Evolutionary conservation across 2,113 vertebrate genomes (phyloP).

Genomic region (Phrynosoma platyrhinos): DNA sequence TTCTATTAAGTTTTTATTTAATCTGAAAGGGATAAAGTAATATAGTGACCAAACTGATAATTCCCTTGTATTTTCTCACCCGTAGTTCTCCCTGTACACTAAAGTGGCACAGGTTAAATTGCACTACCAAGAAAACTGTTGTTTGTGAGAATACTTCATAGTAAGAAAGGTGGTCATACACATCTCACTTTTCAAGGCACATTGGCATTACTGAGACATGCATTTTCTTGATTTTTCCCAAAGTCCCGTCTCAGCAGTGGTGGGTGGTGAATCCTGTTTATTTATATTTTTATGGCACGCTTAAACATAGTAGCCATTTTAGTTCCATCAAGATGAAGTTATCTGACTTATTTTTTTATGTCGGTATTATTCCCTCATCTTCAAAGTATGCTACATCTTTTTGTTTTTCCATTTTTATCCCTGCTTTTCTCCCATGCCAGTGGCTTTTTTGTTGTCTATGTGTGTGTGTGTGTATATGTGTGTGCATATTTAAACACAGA

Average conservation of each 20-base stretch:
- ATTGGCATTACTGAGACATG: neutral
- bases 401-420: conserved; percentile 2
- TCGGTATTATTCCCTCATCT: neutral
- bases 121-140: neutral
- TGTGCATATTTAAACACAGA: neutral
- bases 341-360: neutral
- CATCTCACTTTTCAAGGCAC: neutral
- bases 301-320: neutral
- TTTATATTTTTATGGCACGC: neutral
- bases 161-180: conserved; percentile 13
- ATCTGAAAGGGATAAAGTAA: neutral
- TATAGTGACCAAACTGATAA: neutral
- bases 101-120: conserved; percentile 11
- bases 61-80: neutral
- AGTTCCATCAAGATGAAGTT: neutral
- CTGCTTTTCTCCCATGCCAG: neutral
- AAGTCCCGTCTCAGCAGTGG: neutral
- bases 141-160: neutral
- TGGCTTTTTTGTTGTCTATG: neutral
- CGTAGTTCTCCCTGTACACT: neutral
- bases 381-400: neutral
- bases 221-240: neutral
- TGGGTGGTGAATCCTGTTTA: neutral
- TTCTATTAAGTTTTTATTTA: neutral
- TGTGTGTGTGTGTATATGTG: neutral